phyloP scores from a whole-genome alignment of 1,140 invertebrate genomes.

The Drosophila littoralis region DNA sequence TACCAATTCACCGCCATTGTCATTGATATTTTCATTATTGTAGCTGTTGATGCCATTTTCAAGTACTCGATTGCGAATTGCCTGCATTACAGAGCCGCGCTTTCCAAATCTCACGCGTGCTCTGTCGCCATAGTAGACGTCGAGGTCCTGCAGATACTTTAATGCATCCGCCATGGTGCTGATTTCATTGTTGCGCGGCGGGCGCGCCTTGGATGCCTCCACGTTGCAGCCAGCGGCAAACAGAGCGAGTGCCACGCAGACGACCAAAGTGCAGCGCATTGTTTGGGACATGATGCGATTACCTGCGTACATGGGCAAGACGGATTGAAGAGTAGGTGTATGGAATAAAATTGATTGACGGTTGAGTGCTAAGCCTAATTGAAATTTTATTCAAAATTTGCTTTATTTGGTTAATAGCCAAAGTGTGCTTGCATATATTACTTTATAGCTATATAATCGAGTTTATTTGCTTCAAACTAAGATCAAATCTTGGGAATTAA shows the following conservation, averaged over 20 bases:
- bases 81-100: slow-evolving; percentile 53
- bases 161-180: slow-evolving; percentile 79
- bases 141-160: slow-evolving; percentile 81
- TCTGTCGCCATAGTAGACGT: slow-evolving; percentile 77
- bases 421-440: background rate
- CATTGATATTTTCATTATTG: slow-evolving; percentile 13
- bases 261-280: slow-evolving; percentile 67
- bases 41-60: slow-evolving; percentile 49
- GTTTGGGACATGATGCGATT: slow-evolving; percentile 56
- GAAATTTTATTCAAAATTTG: background rate
- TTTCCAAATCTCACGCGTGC: slow-evolving; percentile 76
- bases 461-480: slow-evolving; percentile 3
- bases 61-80: slow-evolving; percentile 55
- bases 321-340: background rate
- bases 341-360: background rate
- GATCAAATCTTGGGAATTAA: background rate
- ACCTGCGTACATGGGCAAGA: slow-evolving; percentile 1
- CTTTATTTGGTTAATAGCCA: no score
- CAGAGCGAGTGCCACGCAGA: slow-evolving; percentile 57
- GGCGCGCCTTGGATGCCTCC: slow-evolving; percentile 69
- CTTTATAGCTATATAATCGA: background rate
- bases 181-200: slow-evolving; percentile 79
- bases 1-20: slow-evolving; percentile 61
- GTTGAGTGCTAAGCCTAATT: background rate
- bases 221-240: slow-evolving; percentile 57